A percentile compares a stretch with the other conserved stretches of the same genome.
Evolutionary conservation across 2,888 invertebrate species (phyloP).

Genomic region (Brenthis daphne): DNA sequence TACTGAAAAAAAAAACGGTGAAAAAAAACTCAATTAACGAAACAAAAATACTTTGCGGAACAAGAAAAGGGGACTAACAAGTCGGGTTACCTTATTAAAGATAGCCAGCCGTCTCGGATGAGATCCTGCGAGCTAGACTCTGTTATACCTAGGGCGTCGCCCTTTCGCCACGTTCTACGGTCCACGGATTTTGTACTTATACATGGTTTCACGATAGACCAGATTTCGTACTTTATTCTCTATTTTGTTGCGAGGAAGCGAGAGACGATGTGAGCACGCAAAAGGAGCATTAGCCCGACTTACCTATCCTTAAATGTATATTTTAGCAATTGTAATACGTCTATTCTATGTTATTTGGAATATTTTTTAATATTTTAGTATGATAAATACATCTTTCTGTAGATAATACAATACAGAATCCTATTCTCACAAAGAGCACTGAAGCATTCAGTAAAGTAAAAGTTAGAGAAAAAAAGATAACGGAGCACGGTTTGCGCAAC

Average conservation of each 20-base stretch:
- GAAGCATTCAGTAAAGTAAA: constrained; percentile 19
- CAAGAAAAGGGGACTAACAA: constrained; percentile 30
- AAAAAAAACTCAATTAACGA: constrained; percentile 27
- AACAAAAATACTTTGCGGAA: constrained; percentile 32
- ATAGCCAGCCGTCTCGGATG: constrained; percentile 50
- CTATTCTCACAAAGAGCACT: constrained; percentile 5
- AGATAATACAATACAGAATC: not conserved
- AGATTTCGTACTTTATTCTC: constrained; percentile 33
- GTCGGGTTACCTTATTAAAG: constrained; percentile 43
- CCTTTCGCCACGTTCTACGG: constrained; percentile 60
- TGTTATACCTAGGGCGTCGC: constrained; percentile 60
- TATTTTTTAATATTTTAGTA: constrained; percentile 2
- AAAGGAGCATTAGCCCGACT: constrained; percentile 7
- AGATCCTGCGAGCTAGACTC: constrained; percentile 56
- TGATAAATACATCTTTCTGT: not conserved
- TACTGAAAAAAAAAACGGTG: not conserved
- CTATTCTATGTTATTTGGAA: constrained; percentile 1
- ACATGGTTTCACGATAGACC: constrained; percentile 37
- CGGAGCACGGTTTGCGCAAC: constrained; percentile 19
- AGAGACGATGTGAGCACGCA: constrained; percentile 11
- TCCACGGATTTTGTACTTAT: constrained; percentile 50
- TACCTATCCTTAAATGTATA: constrained; percentile 8
- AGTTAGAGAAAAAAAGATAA: constrained; percentile 21
- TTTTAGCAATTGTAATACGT: constrained; percentile 18
- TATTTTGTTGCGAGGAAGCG: constrained; percentile 19